Evolutionary conservation across 2,888 invertebrate genomes (phyloP).

Genomic region (Zaprionus lineosus): DNA sequence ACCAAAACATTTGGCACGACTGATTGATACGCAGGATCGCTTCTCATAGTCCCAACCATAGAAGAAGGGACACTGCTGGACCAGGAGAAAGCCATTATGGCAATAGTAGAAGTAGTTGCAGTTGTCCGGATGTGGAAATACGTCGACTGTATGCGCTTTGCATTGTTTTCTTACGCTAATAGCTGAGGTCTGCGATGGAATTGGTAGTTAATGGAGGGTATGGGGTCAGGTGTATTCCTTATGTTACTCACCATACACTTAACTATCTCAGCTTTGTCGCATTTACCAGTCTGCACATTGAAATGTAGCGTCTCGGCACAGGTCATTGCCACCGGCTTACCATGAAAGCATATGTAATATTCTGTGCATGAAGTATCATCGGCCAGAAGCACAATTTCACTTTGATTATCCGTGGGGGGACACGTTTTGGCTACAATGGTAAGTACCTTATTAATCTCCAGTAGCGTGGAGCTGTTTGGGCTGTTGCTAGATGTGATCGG

Average conservation of each 20-base stretch:
- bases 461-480: too few species aligned
- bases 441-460: constrained; percentile 1
- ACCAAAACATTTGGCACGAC: constrained; percentile 63
- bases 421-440: constrained; percentile 51
- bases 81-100: constrained; percentile 73
- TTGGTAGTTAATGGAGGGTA: not conserved
- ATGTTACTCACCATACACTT: constrained; percentile 70
- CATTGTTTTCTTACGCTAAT: constrained; percentile 68
- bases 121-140: constrained; percentile 77
- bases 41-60: constrained; percentile 79
- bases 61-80: constrained; percentile 81
- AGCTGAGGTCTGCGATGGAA: constrained; percentile 42
- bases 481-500: too few species aligned
- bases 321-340: constrained; percentile 64
- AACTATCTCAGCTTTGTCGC: constrained; percentile 76
- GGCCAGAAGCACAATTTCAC: constrained; percentile 64
- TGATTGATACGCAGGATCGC: constrained; percentile 64
- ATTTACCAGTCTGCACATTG: constrained; percentile 67
- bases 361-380: constrained; percentile 72
- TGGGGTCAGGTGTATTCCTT: not conserved
- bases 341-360: constrained; percentile 78
- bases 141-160: constrained; percentile 61
- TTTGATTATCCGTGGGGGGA: constrained; percentile 63
- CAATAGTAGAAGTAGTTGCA: constrained; percentile 81
- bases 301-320: constrained; percentile 78